Percentiles rank a stretch among this genome's conserved stretches.
These are phyloP conservation scores for Pyrrhosoma nymphula DNA, from an alignment of 2,888 invertebrate genomes.

Conservation along the genomic window DNA sequence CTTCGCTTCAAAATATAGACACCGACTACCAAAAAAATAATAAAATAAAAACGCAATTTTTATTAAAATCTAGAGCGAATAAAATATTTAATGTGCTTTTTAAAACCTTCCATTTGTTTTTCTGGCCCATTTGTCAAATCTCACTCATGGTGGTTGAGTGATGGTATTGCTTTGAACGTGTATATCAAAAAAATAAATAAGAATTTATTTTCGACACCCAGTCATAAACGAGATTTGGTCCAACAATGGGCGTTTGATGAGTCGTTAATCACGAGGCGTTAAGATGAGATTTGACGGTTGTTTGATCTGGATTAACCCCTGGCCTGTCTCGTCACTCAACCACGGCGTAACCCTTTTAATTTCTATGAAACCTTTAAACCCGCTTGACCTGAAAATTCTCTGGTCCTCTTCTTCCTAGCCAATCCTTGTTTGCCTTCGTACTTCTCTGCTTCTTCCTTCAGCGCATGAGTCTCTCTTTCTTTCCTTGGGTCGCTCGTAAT, in stretches of 20 bases:
- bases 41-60: no score
- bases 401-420: background rate
- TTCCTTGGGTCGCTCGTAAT: background rate
- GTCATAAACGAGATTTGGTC: background rate
- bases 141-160: background rate
- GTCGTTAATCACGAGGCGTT: background rate
- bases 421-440: background rate
- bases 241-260: constrained; percentile 21
- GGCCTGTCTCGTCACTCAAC: background rate
- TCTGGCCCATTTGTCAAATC: background rate
- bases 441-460: background rate
- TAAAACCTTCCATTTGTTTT: background rate
- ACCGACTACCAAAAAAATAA: no score
- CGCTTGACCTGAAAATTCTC: background rate
- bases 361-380: no score
- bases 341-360: background rate
- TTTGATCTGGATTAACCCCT: background rate
- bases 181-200: background rate
- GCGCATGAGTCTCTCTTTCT: background rate
- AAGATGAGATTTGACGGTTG: background rate
- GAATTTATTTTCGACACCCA: background rate
- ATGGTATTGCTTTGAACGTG: background rate
- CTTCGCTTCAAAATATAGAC: no score
- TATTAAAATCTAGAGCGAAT: no score
- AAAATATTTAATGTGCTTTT: background rate